phyloP scores from a whole-genome alignment of 2,888 invertebrate species.

The Geophilus truncorum region DNA sequence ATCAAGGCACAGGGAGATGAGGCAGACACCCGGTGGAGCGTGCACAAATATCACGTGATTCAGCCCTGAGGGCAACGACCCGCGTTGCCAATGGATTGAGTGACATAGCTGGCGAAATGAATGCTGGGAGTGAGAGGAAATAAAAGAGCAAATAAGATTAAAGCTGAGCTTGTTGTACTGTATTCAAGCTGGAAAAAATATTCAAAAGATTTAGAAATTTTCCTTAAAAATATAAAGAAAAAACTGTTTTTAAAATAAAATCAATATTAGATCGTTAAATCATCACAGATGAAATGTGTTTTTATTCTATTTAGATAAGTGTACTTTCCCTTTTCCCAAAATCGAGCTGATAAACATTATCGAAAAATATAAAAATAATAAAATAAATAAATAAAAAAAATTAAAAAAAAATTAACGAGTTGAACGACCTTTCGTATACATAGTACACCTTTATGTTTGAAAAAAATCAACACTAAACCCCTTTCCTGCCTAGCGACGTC shows the following conservation, averaged over 20 bases:
- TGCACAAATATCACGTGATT: slow-evolving; percentile 27
- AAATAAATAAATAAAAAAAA: too few species aligned
- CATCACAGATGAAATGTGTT: not conserved
- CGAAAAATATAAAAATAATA: not conserved
- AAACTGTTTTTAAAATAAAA: too few species aligned
- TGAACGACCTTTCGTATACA: not conserved
- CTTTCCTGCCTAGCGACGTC: not conserved
- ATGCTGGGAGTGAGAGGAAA: slow-evolving; percentile 13
- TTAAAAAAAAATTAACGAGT: not conserved
- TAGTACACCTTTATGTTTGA: not conserved
- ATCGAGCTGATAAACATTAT: slow-evolving; percentile 6
- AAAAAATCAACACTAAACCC: not conserved
- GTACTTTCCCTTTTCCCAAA: not conserved
- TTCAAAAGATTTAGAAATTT: too few species aligned
- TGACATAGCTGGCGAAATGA: not conserved
- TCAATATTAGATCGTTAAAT: not conserved
- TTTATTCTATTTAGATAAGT: not conserved
- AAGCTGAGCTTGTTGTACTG: not conserved
- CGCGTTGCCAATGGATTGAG: slow-evolving; percentile 17
- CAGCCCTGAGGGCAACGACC: not conserved
- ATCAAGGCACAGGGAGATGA: slow-evolving; percentile 19
- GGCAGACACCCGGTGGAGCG: slow-evolving; percentile 10
- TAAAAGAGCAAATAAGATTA: slow-evolving; percentile 13
- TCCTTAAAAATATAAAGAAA: too few species aligned
- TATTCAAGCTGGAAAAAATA: not conserved